Evolutionary conservation across 1,140 invertebrate genomes (phyloP), one percentile per base, ranked within the genome.

Genomic region (Caerostris extrusa): DNA sequence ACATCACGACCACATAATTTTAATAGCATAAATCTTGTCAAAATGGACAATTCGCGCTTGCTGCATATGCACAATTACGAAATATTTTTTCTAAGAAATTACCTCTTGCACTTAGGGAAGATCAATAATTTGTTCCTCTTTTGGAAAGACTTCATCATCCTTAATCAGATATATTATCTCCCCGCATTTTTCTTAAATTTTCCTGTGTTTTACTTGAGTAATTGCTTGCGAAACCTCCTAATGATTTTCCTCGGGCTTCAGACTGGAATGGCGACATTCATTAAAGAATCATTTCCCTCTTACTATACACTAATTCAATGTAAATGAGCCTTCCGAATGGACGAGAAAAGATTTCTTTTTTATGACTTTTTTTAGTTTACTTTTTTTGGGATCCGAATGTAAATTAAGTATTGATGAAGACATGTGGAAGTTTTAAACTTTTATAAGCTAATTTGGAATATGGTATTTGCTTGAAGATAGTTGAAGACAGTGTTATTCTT

Each of bases 171-270:
- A 7, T 34, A 77, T 77, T 77, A 53, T 77, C 50, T 50, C 3
- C 53, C 53, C 19, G 71, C 50, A 34, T 12, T 77, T 77, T 77
- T 77, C 71, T 77, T 53, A 50, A 77, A 77, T 77, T 19, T 53
- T 50, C 71, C 71, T 77, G 3, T 53, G 69, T 77, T 77, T 77
- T 77, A 12, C 71, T 50, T 77, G 14, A 77, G 71, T 77, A 77
- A 77, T 77, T 77, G 71, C 71, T 53, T 5, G 50, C 10, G 5
- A 77, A 50, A 34, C 12, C 71, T 53, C 34, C 34, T 77, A 77
- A 77, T 77, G 71, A 77, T 77, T 77, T 77, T 77, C 71, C 14
- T 14, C 7, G 34, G 10, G 71, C 71, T 14, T 10, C 71, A 50
- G 53, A 77, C 71, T 77, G 12, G 71, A 77, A 12, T 34, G 50